Evolutionary conservation across 2,113 vertebrate genomes (phyloP), one percentile per base, ranked within the genome.

Genomic region (Heptranchias perlo): DNA sequence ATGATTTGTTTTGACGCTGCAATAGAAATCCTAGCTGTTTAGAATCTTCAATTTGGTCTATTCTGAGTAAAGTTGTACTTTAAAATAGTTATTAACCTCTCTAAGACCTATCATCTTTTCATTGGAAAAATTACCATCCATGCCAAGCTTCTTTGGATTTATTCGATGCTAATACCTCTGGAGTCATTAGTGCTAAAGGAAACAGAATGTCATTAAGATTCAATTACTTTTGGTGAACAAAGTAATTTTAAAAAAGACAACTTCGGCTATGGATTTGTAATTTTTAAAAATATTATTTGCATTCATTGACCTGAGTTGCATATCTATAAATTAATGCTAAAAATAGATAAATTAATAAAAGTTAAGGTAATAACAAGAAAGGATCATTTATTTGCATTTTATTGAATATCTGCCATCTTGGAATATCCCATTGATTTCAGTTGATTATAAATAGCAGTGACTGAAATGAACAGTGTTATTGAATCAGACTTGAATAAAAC

Each of bases 181-280:
- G 78, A 87, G 44, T 67, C 78, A 96, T 96, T 96, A 96, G 73
- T 67, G 58, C 54, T 47, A 96, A 35, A 87, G 25, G 61, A 87
- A 96, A 87, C 49, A 95, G 65, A 87, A 54, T 89, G 94, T 65
- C 11, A 96, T 95, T 96, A 86, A 67, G 62, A 91, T 47, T 67
- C 82, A 95, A 96, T 96, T 96, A 95, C 94, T 96, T 95, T 69
- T 52, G 54, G n/a, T 62, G 78, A 61, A 44, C 16, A 95, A 84
- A 86, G 39, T 61, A 44, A 64, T 94, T 87, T 64, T 65, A 67
- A 64, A 52, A 67, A 89, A 52, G 47, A 65, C 69, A 89, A 96
- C 47, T 95, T 52, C 58, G 64, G 84, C 64, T 54, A 25, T 23
- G 69, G 44, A 96, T 31, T 96, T 89, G 25, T 89, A 13, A 49